These are phyloP conservation scores for Phymanthus crucifer DNA, from an alignment of 92 coral and sea anemone genomes.

Conservation along the genomic window DNA sequence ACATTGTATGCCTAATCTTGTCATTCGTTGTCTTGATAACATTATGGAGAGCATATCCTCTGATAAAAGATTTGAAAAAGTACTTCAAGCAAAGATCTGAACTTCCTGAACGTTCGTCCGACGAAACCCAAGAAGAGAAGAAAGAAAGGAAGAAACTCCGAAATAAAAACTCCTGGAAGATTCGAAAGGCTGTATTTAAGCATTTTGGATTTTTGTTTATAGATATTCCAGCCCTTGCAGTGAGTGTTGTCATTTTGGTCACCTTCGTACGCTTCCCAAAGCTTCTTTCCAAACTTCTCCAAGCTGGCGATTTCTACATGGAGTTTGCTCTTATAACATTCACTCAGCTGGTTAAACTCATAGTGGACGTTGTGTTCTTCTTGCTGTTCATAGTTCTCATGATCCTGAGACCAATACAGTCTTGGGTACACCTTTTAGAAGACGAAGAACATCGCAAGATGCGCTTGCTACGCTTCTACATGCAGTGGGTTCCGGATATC, in stretches of 20 bases:
- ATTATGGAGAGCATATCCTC: conserved; percentile 90
- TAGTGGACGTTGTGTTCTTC: conserved; percentile 79
- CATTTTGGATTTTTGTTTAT: conserved; percentile 74
- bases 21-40: conserved; percentile 63
- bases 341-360: conserved; percentile 58
- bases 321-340: conserved; percentile 89
- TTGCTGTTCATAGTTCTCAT: conserved; percentile 76
- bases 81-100: conserved; percentile 59
- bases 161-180: conserved; percentile 73
- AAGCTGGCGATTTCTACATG: conserved; percentile 83
- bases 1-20: conserved; percentile 69
- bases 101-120: background rate
- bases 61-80: conserved; percentile 71
- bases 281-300: conserved; percentile 77
- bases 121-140: conserved; percentile 13
- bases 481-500: conserved; percentile 89
- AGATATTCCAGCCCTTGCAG: conserved; percentile 86
- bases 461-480: conserved; percentile 73
- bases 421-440: conserved; percentile 94
- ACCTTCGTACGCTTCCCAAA: conserved; percentile 85
- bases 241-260: conserved; percentile 63
- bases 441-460: conserved; percentile 88
- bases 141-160: conserved; percentile 23
- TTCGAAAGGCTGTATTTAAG: conserved; percentile 81
- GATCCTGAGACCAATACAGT: conserved; percentile 87